Base-by-base conservation (phyloP, 37 sponge, comb jelly and placozoan genomes). In the Axinella damicornis region DNA sequence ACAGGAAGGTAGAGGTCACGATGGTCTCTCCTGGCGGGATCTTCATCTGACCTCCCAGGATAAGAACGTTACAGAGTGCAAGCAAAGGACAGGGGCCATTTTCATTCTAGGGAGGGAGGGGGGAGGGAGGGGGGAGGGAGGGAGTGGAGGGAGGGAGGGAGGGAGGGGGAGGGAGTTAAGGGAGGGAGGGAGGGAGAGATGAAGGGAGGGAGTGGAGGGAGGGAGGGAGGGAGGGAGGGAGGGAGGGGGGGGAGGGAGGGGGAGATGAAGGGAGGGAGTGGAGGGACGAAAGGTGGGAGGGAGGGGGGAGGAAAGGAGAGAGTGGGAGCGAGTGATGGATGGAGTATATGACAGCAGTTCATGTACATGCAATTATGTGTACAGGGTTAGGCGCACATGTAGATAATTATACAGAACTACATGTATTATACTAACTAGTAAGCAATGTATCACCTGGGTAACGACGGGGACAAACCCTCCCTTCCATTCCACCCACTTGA, bases 61-160 rank as follows among this genome's bases (percentile, higher is more conserved):
- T 69, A 33, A 96, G 89, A 1, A 86, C 87, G 63, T 96, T 96
- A 71, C 85, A 84, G 20, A 96, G 69, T 0, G 96, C 96, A 0
- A 96, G 76, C 13, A 96, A 87, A 74, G 96, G 96, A 79, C 96
- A 96, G 0, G 96, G 93, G 19, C 96, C 96, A 60, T 96, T 96
- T 39, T 84, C 74, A 62, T 96, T 96, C 85, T 94, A 88, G 5
- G 35, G 31, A 14, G 39, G 84, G 46, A 9, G 38, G 73, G 74
- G 33, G 89, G 70, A n/a, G 54, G 22, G 58, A 46, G 41, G 36
- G 38, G 72, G 72, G 41, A 41, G 38, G 41, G 41, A 25, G 72
- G 41, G 9, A 5, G 46, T 12, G 46, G 9, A 30, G 67, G 28
- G 67, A 25, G 67, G 67, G 28, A 33, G 28, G 67, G 25, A 16